Conservation (phyloP, 2,888 invertebrate species). For the Tridacna crocea region DNA sequence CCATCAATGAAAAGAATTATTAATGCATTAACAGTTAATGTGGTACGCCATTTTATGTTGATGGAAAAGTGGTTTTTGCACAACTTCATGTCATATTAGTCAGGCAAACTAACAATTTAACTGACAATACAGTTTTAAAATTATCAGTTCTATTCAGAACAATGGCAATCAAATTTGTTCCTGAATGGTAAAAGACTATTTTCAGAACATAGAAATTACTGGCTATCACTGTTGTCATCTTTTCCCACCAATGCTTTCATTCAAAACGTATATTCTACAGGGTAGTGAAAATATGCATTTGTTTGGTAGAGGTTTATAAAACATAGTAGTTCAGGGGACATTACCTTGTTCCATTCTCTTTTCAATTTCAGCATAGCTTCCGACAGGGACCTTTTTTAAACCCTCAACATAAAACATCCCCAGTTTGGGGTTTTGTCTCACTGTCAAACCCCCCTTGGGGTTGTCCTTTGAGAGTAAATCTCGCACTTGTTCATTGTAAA, state of each 20-base stretch:
- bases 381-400: conserved; percentile 83
- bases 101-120: no score
- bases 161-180: no score
- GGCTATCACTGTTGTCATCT: background rate
- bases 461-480: conserved; percentile 83
- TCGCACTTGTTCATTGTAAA: conserved; percentile 84
- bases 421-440: conserved; percentile 83
- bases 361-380: conserved; percentile 84
- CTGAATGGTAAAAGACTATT: no score
- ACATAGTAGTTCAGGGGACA: background rate
- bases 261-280: background rate
- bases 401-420: conserved; percentile 84
- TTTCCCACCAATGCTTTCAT: background rate
- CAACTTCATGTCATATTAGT: no score
- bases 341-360: conserved; percentile 84
- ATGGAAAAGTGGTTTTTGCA: no score
- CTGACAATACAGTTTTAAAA: no score
- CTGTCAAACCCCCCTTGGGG: conserved; percentile 83
- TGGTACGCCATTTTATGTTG: no score
- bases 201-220: background rate
- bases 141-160: no score
- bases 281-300: background rate
- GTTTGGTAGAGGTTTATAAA: background rate
- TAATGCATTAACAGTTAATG: no score
- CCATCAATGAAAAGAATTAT: no score